These are phyloP conservation scores for Peromyscus melanophrys DNA, from an alignment of 2,797 vertebrate genomes.

Conservation along the genomic window DNA sequence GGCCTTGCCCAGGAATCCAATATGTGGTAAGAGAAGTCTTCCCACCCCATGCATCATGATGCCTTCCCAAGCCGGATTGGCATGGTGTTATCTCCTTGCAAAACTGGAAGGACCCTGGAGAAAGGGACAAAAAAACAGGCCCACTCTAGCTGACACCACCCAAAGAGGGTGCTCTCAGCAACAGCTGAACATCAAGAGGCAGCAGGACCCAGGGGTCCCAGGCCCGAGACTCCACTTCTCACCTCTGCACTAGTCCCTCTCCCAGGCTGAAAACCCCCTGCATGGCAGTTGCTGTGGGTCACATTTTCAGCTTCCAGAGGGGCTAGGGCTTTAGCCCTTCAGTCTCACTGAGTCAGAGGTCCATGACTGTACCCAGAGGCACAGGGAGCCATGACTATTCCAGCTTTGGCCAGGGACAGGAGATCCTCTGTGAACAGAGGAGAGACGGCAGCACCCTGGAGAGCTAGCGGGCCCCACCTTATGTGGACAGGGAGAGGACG, in stretches of 20 bases:
- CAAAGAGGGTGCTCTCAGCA: neutral
- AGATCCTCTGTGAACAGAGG: neutral
- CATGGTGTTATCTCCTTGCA: too few species aligned
- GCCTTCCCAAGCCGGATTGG: too few species aligned
- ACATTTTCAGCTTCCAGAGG: neutral
- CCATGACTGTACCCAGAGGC: neutral
- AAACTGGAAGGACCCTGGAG: neutral
- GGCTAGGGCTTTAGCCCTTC: neutral
- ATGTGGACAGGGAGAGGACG: neutral
- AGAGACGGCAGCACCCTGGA: neutral
- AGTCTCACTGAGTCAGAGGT: neutral
- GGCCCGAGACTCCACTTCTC: neutral
- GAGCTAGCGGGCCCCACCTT: neutral
- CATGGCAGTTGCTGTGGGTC: neutral
- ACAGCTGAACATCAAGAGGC: neutral
- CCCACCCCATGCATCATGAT: neutral
- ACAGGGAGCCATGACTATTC: accelerated
- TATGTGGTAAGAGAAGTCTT: neutral
- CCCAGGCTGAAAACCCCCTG: neutral
- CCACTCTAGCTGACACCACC: neutral
- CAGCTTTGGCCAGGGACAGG: neutral
- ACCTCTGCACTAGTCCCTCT: neutral
- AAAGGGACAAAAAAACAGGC: neutral
- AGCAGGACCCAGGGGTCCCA: neutral
- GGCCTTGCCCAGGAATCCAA: neutral